Evolutionary conservation across 2,113 vertebrate genomes (phyloP), one percentile per base, ranked within the genome.

Genomic region (Psephotus haematonotus): DNA sequence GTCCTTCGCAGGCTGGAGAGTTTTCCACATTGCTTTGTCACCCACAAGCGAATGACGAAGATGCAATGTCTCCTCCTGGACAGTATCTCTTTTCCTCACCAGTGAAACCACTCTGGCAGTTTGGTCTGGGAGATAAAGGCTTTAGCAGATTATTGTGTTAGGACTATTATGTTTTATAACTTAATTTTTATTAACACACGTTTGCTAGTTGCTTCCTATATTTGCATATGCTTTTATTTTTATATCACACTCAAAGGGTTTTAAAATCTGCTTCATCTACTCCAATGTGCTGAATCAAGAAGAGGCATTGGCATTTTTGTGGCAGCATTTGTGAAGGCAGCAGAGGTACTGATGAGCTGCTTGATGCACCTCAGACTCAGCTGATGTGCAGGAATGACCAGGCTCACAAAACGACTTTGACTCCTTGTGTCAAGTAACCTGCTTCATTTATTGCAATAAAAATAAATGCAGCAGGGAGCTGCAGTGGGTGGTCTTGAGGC

Each of bases 301-400:
- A 67, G 39, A 67, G 31, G 9, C 1, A 0, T 8, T 83, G 62
- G 17, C 13, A 24, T 49, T 87, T 90, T 67, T 52, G 23, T 44
- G 24, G 57, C 55, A 50, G 41, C 24, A 31, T 20, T 75, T 49
- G 41, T 37, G 47, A 91, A 71, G 41, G 33, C 29, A 88, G 35
- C 35, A 68, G 33, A 25, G 7, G 25, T 87, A 22, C 24, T 39
- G 46, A 39, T 37, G 22, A 29, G 37, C 31, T 83, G 13, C 37
- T 49, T 52, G 28, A 77, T 41, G 28, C 52, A 60, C 28, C 23
- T 57, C 7, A 39, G 28, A 62, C 52, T 88, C 60, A 33, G 24
- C 0, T 57, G 50, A 29, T 6, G 10, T 35, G 11, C 33, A 75
- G 64, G 7, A 24, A 37, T 15, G 13, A 22, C 1, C 2, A 22